Base-by-base conservation (phyloP, 2,797 vertebrate genomes). In the Paedocypris micromegethes region DNA sequence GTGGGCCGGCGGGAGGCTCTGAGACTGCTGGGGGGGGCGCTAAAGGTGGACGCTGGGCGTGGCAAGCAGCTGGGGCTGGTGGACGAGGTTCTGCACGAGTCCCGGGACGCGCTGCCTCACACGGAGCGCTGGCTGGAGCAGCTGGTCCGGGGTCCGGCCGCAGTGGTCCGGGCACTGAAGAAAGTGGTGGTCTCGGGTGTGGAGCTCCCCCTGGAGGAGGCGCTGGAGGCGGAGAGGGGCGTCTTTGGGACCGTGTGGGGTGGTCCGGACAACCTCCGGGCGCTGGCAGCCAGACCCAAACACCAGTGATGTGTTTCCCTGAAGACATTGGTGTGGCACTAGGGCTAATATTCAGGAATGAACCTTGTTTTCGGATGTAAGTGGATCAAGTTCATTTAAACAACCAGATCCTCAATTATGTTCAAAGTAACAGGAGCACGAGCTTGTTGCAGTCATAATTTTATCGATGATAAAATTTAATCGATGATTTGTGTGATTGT, bases 191-290 rank as follows among this genome's bases (percentile, higher is more conserved):
- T 85, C 44, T 92, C 90, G 1, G 93, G 90, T 40, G 88, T 87
- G 86, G 96, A 98, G 76, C 89, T 93, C 5, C 84, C 86, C 0
- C 76, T 96, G 65, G 85, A 90, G 39, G 88, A 91, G 37, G 92
- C 96, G 7, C 85, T 99, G 74, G 87, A 86, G 82, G 85, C 78
- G 1, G 95, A 98, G 84, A 94, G 88, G 79, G 88, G 92, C 9
- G 73, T 95, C 53, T 91, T 98, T 42, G 93, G 92, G 75, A 93
- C 86, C 0, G 79, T 99, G 8, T 99, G 97, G 96, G 96, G 95
- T 0, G 92, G 90, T 3, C 89, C 91, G 2, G 92, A 89, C 47
- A 95, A 98, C 80, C 77, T 94, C 72, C 80, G 93, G 74, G 96
- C 95, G 1, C 72, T 98, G 83, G 82, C 82, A 74, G 87, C 78